Conservation (phyloP, 1,140 invertebrate species). For the Glossosoma conforme region DNA sequence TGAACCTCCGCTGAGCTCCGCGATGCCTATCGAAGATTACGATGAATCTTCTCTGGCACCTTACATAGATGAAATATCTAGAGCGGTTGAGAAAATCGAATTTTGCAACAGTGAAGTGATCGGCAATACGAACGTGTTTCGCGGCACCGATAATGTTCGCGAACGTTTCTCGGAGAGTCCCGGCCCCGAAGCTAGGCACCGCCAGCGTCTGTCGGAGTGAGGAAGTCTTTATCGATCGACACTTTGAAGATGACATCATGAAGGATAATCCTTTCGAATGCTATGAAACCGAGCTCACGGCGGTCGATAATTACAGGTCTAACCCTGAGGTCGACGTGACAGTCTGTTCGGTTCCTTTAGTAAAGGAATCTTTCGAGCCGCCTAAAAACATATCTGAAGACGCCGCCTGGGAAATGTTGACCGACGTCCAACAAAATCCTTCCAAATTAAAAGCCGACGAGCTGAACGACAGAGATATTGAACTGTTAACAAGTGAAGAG, state of each 20-base stretch:
- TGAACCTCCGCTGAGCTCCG: neutral
- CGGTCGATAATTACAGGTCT: too few species aligned
- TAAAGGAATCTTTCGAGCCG: too few species aligned
- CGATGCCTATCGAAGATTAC: neutral
- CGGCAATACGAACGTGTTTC: constrained; percentile 6
- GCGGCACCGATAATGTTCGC: neutral
- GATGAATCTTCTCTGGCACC: neutral
- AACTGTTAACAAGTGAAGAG: neutral
- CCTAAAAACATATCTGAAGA: too few species aligned
- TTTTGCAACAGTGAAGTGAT: constrained; percentile 19
- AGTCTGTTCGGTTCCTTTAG: too few species aligned
- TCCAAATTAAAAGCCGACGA: neutral
- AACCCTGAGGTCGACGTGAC: too few species aligned
- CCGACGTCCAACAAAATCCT: constrained; percentile 6
- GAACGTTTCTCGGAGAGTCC: neutral
- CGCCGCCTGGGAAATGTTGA: constrained; percentile 25
- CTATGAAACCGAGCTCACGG: too few species aligned
- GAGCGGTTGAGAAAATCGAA: constrained; percentile 24
- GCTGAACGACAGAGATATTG: neutral
- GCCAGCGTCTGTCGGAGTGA: too few species aligned
- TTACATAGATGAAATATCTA: constrained; percentile 20
- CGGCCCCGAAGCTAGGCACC: neutral
- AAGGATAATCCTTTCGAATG: too few species aligned
- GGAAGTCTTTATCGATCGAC: too few species aligned
- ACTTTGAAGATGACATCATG: too few species aligned